phyloP scores from a whole-genome alignment of 2,797 vertebrate genomes.

The Lepus townsendii region DNA sequence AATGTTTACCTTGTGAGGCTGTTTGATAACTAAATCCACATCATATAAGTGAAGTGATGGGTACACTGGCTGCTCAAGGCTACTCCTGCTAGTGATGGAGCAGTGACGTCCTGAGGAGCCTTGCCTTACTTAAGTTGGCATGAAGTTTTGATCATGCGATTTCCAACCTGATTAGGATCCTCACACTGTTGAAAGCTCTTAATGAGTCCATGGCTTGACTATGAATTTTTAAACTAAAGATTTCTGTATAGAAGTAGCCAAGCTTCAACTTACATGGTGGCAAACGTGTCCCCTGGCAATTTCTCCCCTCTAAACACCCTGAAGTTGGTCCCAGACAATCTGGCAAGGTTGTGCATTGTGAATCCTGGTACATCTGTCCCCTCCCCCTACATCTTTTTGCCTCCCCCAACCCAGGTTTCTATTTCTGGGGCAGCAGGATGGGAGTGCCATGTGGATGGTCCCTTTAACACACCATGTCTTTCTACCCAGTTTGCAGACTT shows the following conservation, averaged over 20 bases:
- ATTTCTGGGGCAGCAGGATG: neutral
- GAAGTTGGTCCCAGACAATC: neutral
- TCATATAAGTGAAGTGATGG: neutral
- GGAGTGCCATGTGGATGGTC: neutral
- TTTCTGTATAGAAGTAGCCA: constrained; percentile 14
- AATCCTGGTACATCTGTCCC: neutral
- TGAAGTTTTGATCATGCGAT: neutral
- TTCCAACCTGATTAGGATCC: neutral
- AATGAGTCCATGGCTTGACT: neutral
- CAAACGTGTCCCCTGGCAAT: neutral
- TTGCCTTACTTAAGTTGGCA: neutral
- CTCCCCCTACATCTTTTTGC: neutral
- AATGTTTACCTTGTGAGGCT: neutral
- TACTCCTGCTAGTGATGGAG: neutral
- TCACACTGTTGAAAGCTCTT: neutral
- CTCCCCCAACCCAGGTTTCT: neutral
- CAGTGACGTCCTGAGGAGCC: neutral
- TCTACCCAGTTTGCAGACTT: constrained; percentile 16
- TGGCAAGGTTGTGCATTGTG: neutral
- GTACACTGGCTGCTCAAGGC: neutral
- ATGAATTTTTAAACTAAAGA: neutral
- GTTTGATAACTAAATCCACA: constrained; percentile 50
- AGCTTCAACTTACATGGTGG: neutral
- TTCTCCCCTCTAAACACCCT: neutral
- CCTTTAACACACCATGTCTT: neutral